Evolutionary conservation across 2,797 vertebrate species (phyloP), one percentile per base, ranked within the genome.

Genomic region (Natrix natrix): DNA sequence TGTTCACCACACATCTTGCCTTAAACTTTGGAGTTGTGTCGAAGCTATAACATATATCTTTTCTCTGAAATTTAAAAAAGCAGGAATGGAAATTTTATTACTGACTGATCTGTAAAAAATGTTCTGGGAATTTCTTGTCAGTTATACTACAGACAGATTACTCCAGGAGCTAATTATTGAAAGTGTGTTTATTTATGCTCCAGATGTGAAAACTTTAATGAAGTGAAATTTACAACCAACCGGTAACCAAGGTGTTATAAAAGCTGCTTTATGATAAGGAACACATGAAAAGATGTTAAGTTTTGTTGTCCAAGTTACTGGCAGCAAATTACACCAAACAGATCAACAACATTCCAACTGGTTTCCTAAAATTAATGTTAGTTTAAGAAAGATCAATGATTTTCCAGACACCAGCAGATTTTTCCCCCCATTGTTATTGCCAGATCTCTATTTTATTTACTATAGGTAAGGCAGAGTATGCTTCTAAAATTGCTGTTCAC

Each of bases 321-420:
- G 86, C 69, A 93, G 90, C 92, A 94, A 91, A 86, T 59, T 78
- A 10, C 63, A 90, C 57, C 48, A 59, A 95, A 87, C n/a, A 94
- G 93, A 92, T 94, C 94, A 93, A 86, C 78, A 95, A 92, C 90
- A 48, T 32, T 90, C 94, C 86, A 7, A 0, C 56, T 94, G 83
- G 90, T 93, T 95, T 93, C 89, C 26, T 88, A 94, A 95, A 95
- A 97, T 95, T 94, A 93, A 96, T 94, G 91, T 94, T 96, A 92
- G 91, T 95, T 96, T 95, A 95, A 90, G 37, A 74, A 94, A 96
- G 93, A 97, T 95, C 95, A 95, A 94, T 95, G 93, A 91, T 92
- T 95, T 93, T 59, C 96, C 90, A 94, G 94, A 91, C 92, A 94
- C 59, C 60, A 95, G 94, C 91, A 93, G 91, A 93, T 83, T 83